Evolutionary conservation across 2,888 invertebrate species (phyloP).

Genomic region (Thera obeliscata): DNA sequence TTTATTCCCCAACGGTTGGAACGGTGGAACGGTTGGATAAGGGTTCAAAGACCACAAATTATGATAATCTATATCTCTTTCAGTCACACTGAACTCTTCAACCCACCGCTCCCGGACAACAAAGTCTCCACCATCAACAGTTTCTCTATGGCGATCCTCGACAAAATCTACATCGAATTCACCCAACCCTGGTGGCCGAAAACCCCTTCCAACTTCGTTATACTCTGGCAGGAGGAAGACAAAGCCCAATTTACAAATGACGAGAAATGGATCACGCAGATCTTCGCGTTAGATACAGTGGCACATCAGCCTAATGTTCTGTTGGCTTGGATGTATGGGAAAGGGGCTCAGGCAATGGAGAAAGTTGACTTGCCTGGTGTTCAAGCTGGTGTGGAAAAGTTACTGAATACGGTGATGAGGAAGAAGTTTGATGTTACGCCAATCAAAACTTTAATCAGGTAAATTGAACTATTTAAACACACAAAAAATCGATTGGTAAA

Average conservation of each 20-base stretch:
- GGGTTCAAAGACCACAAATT: no score
- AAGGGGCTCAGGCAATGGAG: slow-evolving; percentile 86
- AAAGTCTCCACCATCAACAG: slow-evolving; percentile 85
- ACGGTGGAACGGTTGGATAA: no score
- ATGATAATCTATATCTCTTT: slow-evolving; percentile 33
- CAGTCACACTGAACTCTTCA: slow-evolving; percentile 82
- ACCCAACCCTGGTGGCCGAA: slow-evolving; percentile 87
- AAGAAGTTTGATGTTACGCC: slow-evolving; percentile 79
- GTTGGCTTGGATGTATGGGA: slow-evolving; percentile 87
- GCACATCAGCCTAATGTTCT: slow-evolving; percentile 85
- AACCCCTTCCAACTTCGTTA: slow-evolving; percentile 72
- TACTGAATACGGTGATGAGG: slow-evolving; percentile 82
- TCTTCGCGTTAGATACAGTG: slow-evolving; percentile 86
- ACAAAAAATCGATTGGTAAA: no score
- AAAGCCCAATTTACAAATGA: slow-evolving; percentile 71
- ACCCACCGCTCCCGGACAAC: slow-evolving; percentile 80
- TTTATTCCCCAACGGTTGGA: no score
- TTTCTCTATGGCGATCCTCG: slow-evolving; percentile 86
- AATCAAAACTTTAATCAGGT: slow-evolving; percentile 83
- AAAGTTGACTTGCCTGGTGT: slow-evolving; percentile 79
- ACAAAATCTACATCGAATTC: slow-evolving; percentile 89
- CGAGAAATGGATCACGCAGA: slow-evolving; percentile 85
- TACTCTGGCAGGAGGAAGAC: slow-evolving; percentile 84
- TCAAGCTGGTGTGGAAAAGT: slow-evolving; percentile 76
- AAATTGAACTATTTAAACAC: slow-evolving; percentile 29